Conservation (phyloP, 2,888 invertebrate species). For the Xylocampa areola region DNA sequence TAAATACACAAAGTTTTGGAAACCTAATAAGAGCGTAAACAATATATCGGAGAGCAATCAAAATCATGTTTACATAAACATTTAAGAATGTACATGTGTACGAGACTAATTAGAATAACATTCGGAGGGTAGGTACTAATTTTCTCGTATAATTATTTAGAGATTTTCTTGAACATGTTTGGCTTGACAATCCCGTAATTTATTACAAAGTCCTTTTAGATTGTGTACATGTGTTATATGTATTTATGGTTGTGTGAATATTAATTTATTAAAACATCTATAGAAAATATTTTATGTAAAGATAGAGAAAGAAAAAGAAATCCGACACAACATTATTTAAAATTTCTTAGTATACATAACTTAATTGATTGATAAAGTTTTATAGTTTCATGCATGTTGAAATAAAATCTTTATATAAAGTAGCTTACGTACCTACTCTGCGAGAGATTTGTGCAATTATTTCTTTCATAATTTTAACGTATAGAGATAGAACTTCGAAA, state of each 20-base stretch:
- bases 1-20: conserved; percentile 25
- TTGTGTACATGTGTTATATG: conserved; percentile 22
- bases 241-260: conserved; percentile 27
- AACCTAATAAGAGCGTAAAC: conserved; percentile 20
- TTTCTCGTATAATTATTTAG: conserved; percentile 39
- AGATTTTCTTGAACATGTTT: conserved; percentile 27
- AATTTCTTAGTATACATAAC: background rate
- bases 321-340: too few relatives aligned
- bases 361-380: conserved; percentile 23
- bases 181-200: conserved; percentile 32
- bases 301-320: too few relatives aligned
- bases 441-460: conserved; percentile 6
- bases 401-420: background rate
- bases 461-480: background rate
- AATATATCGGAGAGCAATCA: conserved; percentile 25
- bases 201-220: conserved; percentile 35
- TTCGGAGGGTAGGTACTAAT: conserved; percentile 14
- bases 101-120: conserved; percentile 38
- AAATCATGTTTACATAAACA: conserved; percentile 20
- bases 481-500: too few relatives aligned
- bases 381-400: conserved; percentile 23
- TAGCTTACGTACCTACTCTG: too few relatives aligned
- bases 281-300: conserved; percentile 24
- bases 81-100: conserved; percentile 17
- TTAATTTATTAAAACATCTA: conserved; percentile 40